Evolutionary conservation across 1,140 invertebrate species (phyloP).

Genomic region (Trichonephila inaurata): DNA sequence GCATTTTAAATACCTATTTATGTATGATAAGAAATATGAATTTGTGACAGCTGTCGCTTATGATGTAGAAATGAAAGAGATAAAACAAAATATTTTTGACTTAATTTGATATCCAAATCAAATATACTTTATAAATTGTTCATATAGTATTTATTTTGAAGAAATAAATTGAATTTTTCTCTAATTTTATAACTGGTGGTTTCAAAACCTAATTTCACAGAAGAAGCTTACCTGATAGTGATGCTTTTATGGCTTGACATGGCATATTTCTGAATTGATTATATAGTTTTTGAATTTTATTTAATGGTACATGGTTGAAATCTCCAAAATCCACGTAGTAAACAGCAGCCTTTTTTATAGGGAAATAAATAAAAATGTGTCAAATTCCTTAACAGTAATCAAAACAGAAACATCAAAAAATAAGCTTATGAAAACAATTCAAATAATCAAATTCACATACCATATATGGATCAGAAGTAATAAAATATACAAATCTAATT

Average conservation of each 20-base stretch:
- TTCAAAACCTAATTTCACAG: neutral
- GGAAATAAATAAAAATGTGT: neutral
- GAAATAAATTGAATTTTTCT: too few relatives aligned
- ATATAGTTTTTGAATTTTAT: conserved; percentile 47
- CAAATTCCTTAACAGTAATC: too few relatives aligned
- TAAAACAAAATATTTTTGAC: too few relatives aligned
- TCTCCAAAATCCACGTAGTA: conserved; percentile 72
- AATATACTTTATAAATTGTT: too few relatives aligned
- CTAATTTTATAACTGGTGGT: neutral
- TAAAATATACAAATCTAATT: conserved; percentile 26
- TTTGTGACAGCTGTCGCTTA: too few relatives aligned
- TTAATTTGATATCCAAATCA: too few relatives aligned
- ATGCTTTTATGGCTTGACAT: conserved; percentile 68
- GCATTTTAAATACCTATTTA: too few relatives aligned
- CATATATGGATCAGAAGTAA: conserved; percentile 3
- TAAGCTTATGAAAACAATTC: neutral
- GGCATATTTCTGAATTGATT: conserved; percentile 49
- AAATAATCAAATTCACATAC: neutral
- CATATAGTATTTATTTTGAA: too few relatives aligned
- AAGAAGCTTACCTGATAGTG: conserved; percentile 59
- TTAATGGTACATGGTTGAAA: conserved; percentile 21
- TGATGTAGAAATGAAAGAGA: too few relatives aligned
- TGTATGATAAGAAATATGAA: too few relatives aligned
- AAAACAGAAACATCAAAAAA: neutral
- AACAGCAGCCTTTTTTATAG: conserved; percentile 31